phyloP scores from a whole-genome alignment of 1,140 invertebrate species.

The Drosophila elegans region DNA sequence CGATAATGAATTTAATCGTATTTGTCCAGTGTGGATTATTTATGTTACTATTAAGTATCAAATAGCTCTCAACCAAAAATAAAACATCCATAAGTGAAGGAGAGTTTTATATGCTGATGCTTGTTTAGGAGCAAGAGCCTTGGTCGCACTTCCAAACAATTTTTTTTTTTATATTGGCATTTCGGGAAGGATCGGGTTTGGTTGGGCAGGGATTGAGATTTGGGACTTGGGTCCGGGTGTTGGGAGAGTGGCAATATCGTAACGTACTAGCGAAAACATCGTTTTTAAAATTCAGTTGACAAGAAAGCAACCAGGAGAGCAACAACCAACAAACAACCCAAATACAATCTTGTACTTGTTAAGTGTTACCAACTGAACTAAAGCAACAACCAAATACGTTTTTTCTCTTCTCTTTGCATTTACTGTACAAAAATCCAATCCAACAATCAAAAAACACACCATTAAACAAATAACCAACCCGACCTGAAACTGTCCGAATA shows the following conservation, averaged over 20 bases:
- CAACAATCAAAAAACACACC: constrained; percentile 42
- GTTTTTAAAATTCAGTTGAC: neutral
- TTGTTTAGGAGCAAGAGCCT: neutral
- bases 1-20: neutral
- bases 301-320: constrained; percentile 5
- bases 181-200: constrained; percentile 10
- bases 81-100: neutral
- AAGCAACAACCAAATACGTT: constrained; percentile 70
- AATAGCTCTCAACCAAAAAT: constrained; percentile 7
- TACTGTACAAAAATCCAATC: constrained; percentile 55
- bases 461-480: constrained; percentile 21
- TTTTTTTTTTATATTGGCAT: constrained; percentile 9
- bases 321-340: constrained; percentile 22
- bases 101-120: no score
- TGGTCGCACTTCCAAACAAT: neutral
- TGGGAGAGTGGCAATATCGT: constrained; percentile 19
- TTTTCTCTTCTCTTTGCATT: constrained; percentile 82
- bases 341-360: constrained; percentile 49
- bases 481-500: constrained; percentile 47
- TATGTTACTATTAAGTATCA: constrained; percentile 14
- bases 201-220: constrained; percentile 2
- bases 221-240: constrained; percentile 1
- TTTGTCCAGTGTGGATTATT: neutral
- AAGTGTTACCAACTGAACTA: constrained; percentile 77
- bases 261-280: constrained; percentile 1